Evolutionary conservation across 2,797 vertebrate species (phyloP).

Genomic region (Chaetophractus vellerosus): DNA sequence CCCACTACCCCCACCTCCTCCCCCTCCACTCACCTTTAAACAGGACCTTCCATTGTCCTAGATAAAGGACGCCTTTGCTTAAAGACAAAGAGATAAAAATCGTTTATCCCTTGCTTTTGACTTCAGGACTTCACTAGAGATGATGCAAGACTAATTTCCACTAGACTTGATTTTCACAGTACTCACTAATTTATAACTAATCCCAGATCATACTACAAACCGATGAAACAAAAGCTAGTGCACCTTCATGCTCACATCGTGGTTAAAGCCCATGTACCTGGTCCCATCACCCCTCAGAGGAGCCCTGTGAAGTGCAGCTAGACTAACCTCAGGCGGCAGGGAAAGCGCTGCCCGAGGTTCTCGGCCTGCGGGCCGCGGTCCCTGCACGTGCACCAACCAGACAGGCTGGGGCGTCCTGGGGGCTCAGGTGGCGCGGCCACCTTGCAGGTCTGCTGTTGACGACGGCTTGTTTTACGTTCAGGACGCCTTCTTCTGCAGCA

Average conservation of each 20-base stretch:
- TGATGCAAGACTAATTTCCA: slow-evolving; percentile 19
- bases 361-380: background rate
- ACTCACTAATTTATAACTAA: background rate
- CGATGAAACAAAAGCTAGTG: slow-evolving; percentile 18
- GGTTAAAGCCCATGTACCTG: background rate
- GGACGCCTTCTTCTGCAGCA: background rate
- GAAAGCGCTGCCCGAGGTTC: background rate
- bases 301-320: background rate
- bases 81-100: background rate
- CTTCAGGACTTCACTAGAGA: background rate
- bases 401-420: background rate
- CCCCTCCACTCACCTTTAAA: background rate
- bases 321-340: background rate
- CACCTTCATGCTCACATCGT: background rate
- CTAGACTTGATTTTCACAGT: background rate
- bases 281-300: background rate
- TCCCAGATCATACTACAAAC: background rate
- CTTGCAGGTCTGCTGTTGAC: background rate
- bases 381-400: background rate
- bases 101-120: background rate
- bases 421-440: background rate
- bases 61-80: background rate
- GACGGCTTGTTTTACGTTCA: background rate
- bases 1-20: no score
- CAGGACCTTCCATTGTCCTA: background rate